Conservation (phyloP, 1,140 invertebrate species). For the Drosophila malerkotliana region DNA sequence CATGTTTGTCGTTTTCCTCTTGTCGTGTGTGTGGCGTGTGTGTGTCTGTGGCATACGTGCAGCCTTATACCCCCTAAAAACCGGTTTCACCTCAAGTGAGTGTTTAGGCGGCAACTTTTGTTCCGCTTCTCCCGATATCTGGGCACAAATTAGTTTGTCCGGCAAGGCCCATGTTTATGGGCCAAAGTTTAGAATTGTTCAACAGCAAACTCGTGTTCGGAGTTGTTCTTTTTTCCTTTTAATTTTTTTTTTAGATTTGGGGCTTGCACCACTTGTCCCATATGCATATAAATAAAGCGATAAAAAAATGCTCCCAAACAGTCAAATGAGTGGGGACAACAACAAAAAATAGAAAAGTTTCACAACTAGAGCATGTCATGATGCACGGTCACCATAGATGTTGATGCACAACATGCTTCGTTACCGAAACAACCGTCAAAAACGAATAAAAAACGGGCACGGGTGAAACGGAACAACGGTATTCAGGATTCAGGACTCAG, state of each 20-base stretch:
- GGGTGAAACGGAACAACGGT: constrained; percentile 58
- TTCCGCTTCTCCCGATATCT: constrained; percentile 33
- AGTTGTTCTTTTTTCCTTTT: constrained; percentile 36
- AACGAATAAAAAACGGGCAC: not conserved
- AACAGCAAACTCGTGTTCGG: constrained; percentile 62
- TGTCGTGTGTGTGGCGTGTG: constrained; percentile 7
- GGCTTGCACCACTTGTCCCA: constrained; percentile 58
- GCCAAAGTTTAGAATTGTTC: constrained; percentile 59
- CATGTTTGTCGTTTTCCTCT: constrained; percentile 55
- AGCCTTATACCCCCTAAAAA: constrained; percentile 21
- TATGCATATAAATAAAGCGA: constrained; percentile 73
- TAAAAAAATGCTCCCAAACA: constrained; percentile 50
- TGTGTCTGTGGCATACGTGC: not conserved
- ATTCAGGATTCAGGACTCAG: constrained; percentile 43
- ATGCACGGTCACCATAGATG: constrained; percentile 61
- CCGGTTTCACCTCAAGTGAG: constrained; percentile 49
- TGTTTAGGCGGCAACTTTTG: constrained; percentile 70
- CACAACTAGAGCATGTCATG: constrained; percentile 78
- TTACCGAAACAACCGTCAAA: constrained; percentile 41
- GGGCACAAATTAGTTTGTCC: constrained; percentile 73
- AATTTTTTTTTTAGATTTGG: constrained; percentile 7
- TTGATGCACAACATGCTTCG: constrained; percentile 62
- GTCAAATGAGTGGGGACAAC: constrained; percentile 17
- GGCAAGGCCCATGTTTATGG: constrained; percentile 41
- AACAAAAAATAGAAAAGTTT: constrained; percentile 50